phyloP scores from a whole-genome alignment of 1,140 invertebrate species.

The Diabrotica virgifera region DNA sequence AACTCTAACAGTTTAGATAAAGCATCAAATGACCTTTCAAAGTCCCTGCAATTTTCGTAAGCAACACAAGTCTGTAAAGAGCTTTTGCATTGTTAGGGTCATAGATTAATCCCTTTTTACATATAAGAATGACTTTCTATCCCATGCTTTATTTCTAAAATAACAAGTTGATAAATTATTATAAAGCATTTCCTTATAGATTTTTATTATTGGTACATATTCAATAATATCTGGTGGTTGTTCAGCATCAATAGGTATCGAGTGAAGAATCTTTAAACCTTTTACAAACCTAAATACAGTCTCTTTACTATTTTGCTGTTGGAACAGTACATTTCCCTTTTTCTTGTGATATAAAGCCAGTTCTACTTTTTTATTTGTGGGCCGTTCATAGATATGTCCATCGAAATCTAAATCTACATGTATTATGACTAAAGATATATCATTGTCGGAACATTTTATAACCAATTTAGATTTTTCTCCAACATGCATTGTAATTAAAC shows the following conservation, averaged over 20 bases:
- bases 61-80: conserved; percentile 66
- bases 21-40: conserved; percentile 62
- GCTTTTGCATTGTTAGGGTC: conserved; percentile 79
- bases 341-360: conserved; percentile 41
- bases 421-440: conserved; percentile 32
- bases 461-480: conserved; percentile 40
- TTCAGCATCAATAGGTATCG: conserved; percentile 57
- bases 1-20: conserved; percentile 52
- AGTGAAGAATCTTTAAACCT: conserved; percentile 63
- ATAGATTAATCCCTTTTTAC: no score
- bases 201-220: conserved; percentile 47
- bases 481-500: conserved; percentile 39
- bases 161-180: conserved; percentile 77
- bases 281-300: conserved; percentile 55
- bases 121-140: conserved; percentile 58
- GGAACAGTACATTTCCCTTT: conserved; percentile 36
- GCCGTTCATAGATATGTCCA: conserved; percentile 44
- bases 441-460: conserved; percentile 19
- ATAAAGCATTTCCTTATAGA: conserved; percentile 58
- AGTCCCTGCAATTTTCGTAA: conserved; percentile 58
- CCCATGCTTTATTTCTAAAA: conserved; percentile 59
- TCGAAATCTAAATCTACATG: conserved; percentile 35
- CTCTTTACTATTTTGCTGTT: conserved; percentile 33
- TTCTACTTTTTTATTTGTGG: conserved; percentile 38
- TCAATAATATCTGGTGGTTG: conserved; percentile 43